Evolutionary conservation across 2,797 vertebrate species (phyloP).

Genomic region (Lophotriccus pileatus): DNA sequence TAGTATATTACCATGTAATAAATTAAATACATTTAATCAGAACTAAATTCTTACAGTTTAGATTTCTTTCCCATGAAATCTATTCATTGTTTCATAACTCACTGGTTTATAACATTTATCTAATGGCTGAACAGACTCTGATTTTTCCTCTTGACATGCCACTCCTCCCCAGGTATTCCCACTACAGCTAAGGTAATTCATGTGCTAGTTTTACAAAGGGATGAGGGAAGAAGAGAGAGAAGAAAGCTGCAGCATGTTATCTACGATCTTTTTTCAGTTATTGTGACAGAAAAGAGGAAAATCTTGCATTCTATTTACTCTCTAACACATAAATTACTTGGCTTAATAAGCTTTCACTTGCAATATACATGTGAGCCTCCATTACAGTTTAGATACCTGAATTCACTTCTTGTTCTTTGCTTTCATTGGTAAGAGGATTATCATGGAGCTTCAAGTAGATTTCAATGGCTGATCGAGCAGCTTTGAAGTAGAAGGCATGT

Average conservation of each 20-base stretch:
- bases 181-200: background rate
- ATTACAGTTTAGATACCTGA: constrained; percentile 69
- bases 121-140: background rate
- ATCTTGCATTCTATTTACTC: background rate
- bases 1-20: background rate
- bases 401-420: constrained; percentile 81
- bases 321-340: background rate
- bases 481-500: constrained; percentile 81
- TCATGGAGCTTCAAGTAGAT: constrained; percentile 83
- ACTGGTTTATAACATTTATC: background rate
- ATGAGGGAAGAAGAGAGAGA: background rate
- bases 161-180: background rate
- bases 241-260: background rate
- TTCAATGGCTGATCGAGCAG: constrained; percentile 79
- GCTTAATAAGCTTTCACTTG: background rate
- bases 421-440: constrained; percentile 78
- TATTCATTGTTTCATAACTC: background rate
- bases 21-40: background rate
- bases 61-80: background rate
- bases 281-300: background rate
- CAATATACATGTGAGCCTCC: background rate
- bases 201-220: background rate
- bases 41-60: background rate
- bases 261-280: background rate
- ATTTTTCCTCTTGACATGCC: background rate